Conservation (phyloP, 2,888 invertebrate species). For the Heliconius ethilla region DNA sequence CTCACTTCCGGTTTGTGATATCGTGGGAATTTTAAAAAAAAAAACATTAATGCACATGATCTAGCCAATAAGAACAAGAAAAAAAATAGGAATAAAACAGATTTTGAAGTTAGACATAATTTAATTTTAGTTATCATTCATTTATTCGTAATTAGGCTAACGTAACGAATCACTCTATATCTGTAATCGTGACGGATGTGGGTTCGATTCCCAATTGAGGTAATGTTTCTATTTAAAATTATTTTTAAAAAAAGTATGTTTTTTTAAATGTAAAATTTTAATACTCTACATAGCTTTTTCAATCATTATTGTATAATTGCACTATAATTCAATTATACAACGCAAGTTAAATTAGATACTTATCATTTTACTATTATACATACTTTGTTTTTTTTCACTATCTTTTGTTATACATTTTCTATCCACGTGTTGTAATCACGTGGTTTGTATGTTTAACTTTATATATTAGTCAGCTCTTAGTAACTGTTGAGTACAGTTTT, state of each 20-base stretch:
- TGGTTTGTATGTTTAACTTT: constrained; percentile 17
- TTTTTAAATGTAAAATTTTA: background rate
- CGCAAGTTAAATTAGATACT: background rate
- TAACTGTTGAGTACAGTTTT: background rate
- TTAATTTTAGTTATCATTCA: too few relatives aligned
- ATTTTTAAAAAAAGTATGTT: background rate
- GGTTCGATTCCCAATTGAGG: too few relatives aligned
- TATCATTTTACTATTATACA: background rate
- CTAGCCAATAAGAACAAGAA: too few relatives aligned
- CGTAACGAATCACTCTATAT: too few relatives aligned
- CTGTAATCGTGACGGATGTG: too few relatives aligned
- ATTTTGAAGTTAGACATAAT: too few relatives aligned
- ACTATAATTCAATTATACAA: background rate
- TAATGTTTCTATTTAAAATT: too few relatives aligned
- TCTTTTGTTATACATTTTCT: constrained; percentile 26
- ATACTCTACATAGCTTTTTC: background rate
- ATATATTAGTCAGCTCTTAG: constrained; percentile 18
- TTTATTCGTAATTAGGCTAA: too few relatives aligned
- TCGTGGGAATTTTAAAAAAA: background rate
- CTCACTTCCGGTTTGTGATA: background rate
- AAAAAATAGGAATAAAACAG: too few relatives aligned
- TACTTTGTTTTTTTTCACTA: background rate
- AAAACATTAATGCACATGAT: background rate
- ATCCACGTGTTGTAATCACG: constrained; percentile 16
- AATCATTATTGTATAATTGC: background rate